Evolutionary conservation across 2,113 vertebrate genomes (phyloP).

Genomic region (Gavialis gangeticus): DNA sequence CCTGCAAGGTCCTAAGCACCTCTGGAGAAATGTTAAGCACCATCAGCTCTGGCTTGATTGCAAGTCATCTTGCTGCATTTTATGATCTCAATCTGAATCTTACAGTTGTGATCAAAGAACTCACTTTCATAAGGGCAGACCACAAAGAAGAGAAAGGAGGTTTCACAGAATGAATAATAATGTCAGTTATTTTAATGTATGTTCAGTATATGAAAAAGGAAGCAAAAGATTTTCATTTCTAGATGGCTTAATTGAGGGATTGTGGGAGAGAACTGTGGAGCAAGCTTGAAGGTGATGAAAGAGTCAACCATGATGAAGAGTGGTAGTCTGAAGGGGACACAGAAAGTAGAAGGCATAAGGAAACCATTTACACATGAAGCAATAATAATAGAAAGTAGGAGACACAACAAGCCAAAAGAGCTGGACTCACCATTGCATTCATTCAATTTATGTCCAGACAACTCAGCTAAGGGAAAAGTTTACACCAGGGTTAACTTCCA

Average conservation of each 20-base stretch:
- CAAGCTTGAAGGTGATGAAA: not conserved
- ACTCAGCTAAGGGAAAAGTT: not conserved
- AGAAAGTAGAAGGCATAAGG: slow-evolving; percentile 17
- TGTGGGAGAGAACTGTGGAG: not conserved
- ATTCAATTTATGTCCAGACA: not conserved
- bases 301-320: not conserved
- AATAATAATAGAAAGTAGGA: not conserved
- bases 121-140: not conserved
- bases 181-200: not conserved
- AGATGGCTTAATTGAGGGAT: not conserved
- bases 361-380: not conserved
- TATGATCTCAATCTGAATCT: slow-evolving; percentile 4
- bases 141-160: not conserved
- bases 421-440: not conserved
- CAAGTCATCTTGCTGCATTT: slow-evolving; percentile 22
- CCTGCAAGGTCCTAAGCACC: not conserved
- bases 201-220: not conserved
- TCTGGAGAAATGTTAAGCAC: not conserved
- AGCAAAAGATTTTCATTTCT: not conserved
- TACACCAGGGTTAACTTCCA: not conserved
- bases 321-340: not conserved
- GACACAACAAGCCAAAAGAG: not conserved
- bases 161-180: slow-evolving; percentile 20
- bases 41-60: not conserved
- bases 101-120: not conserved